Percentiles rank a stretch among this genome's conserved stretches.
phyloP scores from a whole-genome alignment of 2,888 invertebrate genomes.

The Sinelater perroti region DNA sequence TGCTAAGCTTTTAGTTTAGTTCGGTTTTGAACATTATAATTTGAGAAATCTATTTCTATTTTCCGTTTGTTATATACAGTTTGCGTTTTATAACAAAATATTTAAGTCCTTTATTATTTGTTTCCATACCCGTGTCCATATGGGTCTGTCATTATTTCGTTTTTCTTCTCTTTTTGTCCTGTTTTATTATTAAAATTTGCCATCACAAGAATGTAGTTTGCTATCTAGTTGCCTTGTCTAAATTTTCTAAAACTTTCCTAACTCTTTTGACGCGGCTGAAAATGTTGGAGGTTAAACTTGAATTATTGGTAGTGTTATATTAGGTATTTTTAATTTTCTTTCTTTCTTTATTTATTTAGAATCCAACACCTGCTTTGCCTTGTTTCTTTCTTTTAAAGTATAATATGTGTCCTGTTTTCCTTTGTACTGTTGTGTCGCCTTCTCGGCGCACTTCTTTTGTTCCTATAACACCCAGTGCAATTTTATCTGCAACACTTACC shows the following conservation, averaged over 20 bases:
- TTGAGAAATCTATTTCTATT: conserved; percentile 6
- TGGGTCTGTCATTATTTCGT: neutral
- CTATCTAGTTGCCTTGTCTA: neutral
- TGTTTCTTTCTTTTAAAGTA: neutral
- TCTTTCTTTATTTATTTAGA: conserved; percentile 2
- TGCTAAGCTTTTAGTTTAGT: neutral
- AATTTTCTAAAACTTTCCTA: neutral
- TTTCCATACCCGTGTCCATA: neutral
- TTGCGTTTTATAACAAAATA: neutral
- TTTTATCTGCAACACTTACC: no score
- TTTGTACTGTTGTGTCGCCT: neutral
- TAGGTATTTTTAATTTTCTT: neutral
- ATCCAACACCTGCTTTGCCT: conserved; percentile 1
- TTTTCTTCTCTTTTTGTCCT: no score
- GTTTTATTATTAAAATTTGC: no score
- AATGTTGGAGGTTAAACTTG: neutral
- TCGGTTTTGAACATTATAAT: neutral
- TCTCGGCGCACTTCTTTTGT: neutral
- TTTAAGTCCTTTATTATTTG: neutral
- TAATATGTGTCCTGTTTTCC: conserved; percentile 1
- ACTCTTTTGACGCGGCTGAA: neutral
- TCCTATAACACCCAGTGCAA: no score
- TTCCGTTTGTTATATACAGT: neutral
- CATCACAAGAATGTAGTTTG: no score
- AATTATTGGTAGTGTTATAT: neutral